Evolutionary conservation across 2,113 vertebrate species (phyloP).

Genomic region (Brachyhypopomus gauderio): DNA sequence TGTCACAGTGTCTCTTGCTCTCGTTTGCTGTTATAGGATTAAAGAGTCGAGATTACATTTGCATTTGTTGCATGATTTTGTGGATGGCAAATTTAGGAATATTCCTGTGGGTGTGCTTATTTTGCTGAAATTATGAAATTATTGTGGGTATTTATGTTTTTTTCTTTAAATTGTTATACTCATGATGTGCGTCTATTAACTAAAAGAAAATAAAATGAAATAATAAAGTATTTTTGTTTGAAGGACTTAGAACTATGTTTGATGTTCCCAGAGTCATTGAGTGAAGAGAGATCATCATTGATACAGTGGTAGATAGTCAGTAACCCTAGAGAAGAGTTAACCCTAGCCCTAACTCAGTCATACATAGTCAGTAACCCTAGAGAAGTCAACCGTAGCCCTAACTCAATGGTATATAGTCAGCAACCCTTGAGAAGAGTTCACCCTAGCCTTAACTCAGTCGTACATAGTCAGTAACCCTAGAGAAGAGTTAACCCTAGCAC

Average conservation of each 20-base stretch:
- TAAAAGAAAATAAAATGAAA: background rate
- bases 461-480: too few relatives aligned
- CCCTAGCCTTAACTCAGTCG: too few relatives aligned
- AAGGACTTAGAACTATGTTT: background rate
- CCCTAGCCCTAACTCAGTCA: background rate
- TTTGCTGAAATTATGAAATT: background rate
- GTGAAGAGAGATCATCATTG: background rate
- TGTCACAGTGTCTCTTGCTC: constrained; percentile 27
- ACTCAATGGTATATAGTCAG: too few relatives aligned
- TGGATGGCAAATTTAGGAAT: constrained; percentile 12
- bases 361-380: background rate
- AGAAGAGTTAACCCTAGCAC: too few relatives aligned
- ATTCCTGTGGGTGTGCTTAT: background rate
- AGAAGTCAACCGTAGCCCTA: too few relatives aligned
- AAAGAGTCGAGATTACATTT: constrained; percentile 30
- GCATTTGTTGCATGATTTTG: constrained; percentile 42
- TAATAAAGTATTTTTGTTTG: too few relatives aligned
- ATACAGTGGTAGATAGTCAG: too few relatives aligned
- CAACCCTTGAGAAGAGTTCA: too few relatives aligned
- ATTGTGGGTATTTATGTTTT: background rate
- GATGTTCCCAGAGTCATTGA: background rate
- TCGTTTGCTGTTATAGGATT: constrained; percentile 32
- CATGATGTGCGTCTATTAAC: background rate
- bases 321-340: background rate
- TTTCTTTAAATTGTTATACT: background rate